Conservation (phyloP, 64 coral and sea anemone genomes). For the Orbicella faveolata region DNA sequence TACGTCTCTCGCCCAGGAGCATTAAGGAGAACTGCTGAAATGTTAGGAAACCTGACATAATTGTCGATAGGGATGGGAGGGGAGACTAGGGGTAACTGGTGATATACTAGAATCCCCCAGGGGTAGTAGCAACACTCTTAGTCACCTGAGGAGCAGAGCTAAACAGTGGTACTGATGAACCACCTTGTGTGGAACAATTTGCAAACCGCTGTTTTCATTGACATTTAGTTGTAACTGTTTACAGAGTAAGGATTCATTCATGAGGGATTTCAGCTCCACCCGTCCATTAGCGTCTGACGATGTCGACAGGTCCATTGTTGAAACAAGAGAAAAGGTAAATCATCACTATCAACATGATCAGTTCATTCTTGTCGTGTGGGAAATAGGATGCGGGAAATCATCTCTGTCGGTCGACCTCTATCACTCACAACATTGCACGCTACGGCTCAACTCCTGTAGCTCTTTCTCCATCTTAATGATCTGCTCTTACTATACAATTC, state of each 20-base stretch:
- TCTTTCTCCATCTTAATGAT: too few species aligned
- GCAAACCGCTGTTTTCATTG: background rate
- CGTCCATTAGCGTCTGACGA: slow-evolving; percentile 22
- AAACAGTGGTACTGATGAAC: background rate
- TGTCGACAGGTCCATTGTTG: slow-evolving; percentile 31
- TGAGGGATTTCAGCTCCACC: slow-evolving; percentile 52
- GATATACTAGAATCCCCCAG: background rate
- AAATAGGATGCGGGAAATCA: background rate
- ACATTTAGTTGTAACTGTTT: background rate
- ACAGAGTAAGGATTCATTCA: slow-evolving; percentile 67
- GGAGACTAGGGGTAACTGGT: background rate
- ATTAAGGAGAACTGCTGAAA: too few species aligned
- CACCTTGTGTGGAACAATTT: background rate
- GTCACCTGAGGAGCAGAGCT: background rate
- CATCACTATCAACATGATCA: background rate
- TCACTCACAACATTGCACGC: too few species aligned
- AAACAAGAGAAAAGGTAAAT: slow-evolving; percentile 67
- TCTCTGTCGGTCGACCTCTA: background rate
- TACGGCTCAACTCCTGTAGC: too few species aligned
- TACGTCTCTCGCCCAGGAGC: background rate
- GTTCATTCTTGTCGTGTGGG: too few species aligned
- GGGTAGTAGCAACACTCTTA: background rate
- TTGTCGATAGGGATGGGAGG: too few species aligned
- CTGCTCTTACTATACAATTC: too few species aligned
- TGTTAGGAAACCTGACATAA: background rate